Base-by-base conservation (phyloP, 2,113 vertebrate genomes). In the Asarcornis scutulata region DNA sequence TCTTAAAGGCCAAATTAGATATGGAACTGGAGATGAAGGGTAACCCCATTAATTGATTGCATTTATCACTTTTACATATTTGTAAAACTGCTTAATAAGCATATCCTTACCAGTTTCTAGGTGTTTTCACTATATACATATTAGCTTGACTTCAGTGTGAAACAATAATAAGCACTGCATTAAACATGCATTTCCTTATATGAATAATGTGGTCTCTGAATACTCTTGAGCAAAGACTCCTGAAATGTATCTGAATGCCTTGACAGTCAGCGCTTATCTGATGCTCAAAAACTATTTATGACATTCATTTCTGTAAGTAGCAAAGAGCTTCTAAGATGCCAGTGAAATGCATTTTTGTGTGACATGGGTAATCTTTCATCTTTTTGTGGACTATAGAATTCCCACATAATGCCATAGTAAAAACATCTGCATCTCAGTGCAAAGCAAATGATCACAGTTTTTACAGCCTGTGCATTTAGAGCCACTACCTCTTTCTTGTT, bases 201-300 rank as follows among this genome's bases (percentile, higher is more conserved):
- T 69, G 92, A 96, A 97, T 76, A 91, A 85, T 82, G 90, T 86
- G 64, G 32, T 88, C 42, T 77, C 36, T 90, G 88, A 97, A 89
- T 76, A 87, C 20, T 1, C 64, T 93, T 77, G 75, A 96, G 66
- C 38, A 58, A 77, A 91, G 82, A 72, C 48, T 78, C 80, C 93
- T 78, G 86, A 94, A 96, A 93, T 62, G 62, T 55, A 22, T 68
- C 21, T 89, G 75, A 81, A 83, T 81, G 66, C 25, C 85, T 62
- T 79, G 74, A 91, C 50, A 79, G 69, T 32, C 66, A 68, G 52
- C 44, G 23, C 38, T 89, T 92, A 86, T 77, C 82, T 91, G 89
- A 85, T 73, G 67, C 59, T 96, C 60, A 59, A 86, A 93, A 81
- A 36, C 62, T 72, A 25, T 80, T 91, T 94, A 66, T 82, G 83